Base-by-base conservation (phyloP, 2,113 vertebrate species). In the Fulica atra region DNA sequence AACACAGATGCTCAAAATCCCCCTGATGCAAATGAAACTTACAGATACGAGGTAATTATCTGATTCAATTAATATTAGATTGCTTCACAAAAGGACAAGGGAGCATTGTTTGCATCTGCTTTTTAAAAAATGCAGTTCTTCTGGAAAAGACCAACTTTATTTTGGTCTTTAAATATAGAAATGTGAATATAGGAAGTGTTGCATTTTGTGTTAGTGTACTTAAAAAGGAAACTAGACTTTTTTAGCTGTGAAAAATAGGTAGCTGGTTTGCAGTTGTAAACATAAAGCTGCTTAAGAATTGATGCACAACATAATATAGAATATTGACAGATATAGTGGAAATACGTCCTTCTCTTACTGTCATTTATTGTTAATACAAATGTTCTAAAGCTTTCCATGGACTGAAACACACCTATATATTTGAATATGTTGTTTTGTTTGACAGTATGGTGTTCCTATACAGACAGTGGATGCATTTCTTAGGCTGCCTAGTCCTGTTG, bases 371-470 rank as follows among this genome's bases (percentile, higher is more conserved):
- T 79, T 63, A 50, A 23, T 88, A 28, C 25, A 90, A 80, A 28
- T 78, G 31, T 81, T 92, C 29, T 48, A 60, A 80, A 86, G n/a
- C 40, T 83, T 51, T 23, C n/a, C 7, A 3, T 10, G 29, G 61
- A 31, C 26, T 57, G 38, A 28, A 68, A 21, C n/a, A 19, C 19
- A 24, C 15, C 13, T 61, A 6, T 13, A 12, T 14, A 8, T 20
- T 42, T 38, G n/a, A 84, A 25, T 81, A 1, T 40, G 8, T 71
- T 65, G 35, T 86, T 96, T 92, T 96, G 7, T 83, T 95, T 96
- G 93, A 50, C 98, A 99, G 99, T 99, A 97, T 65, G 99, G 98
- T 6, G 98, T 94, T 68, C 97, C 97, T 36, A 90, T 99, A 40
- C 96, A 95, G 95, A 98, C 96, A 76, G 82, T 50, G 54, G 94